Conservation (phyloP, 2,888 invertebrate genomes). For the Atherix ibis region DNA sequence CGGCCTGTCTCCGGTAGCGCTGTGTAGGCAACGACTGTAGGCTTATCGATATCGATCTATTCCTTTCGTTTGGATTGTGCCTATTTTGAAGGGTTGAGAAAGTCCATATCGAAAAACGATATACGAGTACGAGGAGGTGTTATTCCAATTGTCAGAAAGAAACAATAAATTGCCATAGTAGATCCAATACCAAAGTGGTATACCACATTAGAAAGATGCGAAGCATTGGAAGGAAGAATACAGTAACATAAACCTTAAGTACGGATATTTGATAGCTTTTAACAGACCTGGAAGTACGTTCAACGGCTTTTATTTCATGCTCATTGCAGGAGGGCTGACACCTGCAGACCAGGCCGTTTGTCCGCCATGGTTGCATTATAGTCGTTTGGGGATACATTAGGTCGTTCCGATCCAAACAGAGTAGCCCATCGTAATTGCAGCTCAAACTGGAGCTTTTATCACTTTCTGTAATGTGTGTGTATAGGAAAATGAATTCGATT, state of each 20-base stretch:
- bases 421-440: conserved; percentile 45
- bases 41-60: conserved; percentile 10
- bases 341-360: conserved; percentile 40
- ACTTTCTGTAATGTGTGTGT: conserved; percentile 12
- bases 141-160: no score
- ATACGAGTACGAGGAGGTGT: not conserved
- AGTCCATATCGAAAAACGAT: not conserved
- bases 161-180: no score
- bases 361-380: conserved; percentile 43
- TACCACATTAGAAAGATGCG: no score
- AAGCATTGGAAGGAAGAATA: no score
- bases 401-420: conserved; percentile 42
- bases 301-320: conserved; percentile 40
- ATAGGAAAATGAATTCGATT: no score
- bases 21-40: conserved; percentile 27
- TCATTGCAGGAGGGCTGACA: conserved; percentile 57
- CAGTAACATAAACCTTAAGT: no score
- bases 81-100: no score
- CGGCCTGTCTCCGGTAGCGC: conserved; percentile 35
- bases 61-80: not conserved
- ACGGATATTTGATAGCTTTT: no score
- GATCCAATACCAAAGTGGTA: no score
- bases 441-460: conserved; percentile 9
- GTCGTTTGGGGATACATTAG: conserved; percentile 28
- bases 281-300: conserved; percentile 8